Conservation (phyloP, 2,113 vertebrate genomes). For the Phodopus roborovskii region DNA sequence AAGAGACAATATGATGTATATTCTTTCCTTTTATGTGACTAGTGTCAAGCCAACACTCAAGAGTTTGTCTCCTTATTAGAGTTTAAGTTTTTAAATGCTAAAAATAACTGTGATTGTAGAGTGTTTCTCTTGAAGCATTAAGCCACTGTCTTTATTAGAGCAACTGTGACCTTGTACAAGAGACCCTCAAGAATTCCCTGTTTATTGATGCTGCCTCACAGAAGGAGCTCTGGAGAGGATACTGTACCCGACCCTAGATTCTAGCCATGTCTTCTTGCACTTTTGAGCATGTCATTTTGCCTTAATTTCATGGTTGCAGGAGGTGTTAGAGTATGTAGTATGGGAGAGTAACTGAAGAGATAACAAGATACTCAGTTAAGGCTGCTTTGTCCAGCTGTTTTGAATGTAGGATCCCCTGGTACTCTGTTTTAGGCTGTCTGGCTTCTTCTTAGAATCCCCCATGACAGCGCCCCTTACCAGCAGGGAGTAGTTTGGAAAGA, state of each 20-base stretch:
- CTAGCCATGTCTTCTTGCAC: neutral
- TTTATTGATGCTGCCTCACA: neutral
- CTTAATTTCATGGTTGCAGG: too few species aligned
- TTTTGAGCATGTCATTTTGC: neutral
- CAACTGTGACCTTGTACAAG: neutral
- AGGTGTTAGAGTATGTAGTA: neutral
- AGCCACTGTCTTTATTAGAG: neutral
- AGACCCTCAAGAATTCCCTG: too few species aligned
- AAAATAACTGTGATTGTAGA: neutral
- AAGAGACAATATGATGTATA: accelerated
- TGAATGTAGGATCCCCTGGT: too few species aligned
- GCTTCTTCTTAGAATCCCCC: too few species aligned
- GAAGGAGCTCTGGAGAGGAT: neutral
- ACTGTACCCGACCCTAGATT: neutral
- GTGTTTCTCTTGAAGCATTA: neutral
- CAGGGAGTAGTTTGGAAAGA: too few species aligned
- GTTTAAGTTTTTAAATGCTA: neutral
- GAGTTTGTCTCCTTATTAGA: neutral
- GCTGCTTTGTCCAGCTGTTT: too few species aligned
- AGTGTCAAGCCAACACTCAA: neutral
- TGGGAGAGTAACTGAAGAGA: neutral
- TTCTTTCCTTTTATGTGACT: neutral
- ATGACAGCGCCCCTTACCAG: too few species aligned
- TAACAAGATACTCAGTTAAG: neutral
- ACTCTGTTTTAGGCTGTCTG: too few species aligned